These are phyloP conservation scores for Neolamprologus sp. DNA, from an alignment of 2,113 vertebrate species.

Conservation along the genomic window DNA sequence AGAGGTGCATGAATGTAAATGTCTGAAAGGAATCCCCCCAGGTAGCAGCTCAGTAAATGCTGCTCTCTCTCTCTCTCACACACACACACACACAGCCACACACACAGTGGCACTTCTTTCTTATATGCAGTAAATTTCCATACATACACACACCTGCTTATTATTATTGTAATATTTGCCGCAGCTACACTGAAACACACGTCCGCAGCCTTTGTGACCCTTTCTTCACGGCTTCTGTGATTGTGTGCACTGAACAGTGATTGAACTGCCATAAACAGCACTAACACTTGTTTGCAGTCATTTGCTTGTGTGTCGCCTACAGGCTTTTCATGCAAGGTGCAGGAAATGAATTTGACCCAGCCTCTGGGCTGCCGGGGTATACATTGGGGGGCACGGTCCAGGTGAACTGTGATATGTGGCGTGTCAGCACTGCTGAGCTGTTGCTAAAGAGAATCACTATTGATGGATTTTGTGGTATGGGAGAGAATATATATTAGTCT, in stretches of 20 bases:
- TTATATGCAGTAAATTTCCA: neutral
- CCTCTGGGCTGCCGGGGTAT: neutral
- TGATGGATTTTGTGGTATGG: neutral
- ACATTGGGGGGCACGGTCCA: neutral
- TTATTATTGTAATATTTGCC: neutral
- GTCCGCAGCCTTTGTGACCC: neutral
- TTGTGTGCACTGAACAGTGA: neutral
- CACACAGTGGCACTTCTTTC: neutral
- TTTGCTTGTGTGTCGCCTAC: conserved; percentile 7
- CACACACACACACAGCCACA: neutral
- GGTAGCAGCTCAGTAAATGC: neutral
- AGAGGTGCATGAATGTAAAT: conserved; percentile 30
- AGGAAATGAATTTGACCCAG: conserved; percentile 50
- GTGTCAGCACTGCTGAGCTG: conserved; percentile 6
- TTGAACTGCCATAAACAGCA: conserved; percentile 12
- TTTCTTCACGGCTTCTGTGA: neutral
- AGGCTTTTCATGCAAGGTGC: neutral
- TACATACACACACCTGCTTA: neutral
- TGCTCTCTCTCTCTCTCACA: neutral
- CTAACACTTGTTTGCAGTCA: conserved; percentile 29
- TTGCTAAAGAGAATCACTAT: neutral
- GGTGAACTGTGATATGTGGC: neutral
- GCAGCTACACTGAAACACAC: neutral
- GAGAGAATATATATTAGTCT: neutral
- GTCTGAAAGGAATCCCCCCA: neutral